Base-by-base conservation (phyloP, 2,888 invertebrate genomes). In the Thysanoteuthis rhombus region DNA sequence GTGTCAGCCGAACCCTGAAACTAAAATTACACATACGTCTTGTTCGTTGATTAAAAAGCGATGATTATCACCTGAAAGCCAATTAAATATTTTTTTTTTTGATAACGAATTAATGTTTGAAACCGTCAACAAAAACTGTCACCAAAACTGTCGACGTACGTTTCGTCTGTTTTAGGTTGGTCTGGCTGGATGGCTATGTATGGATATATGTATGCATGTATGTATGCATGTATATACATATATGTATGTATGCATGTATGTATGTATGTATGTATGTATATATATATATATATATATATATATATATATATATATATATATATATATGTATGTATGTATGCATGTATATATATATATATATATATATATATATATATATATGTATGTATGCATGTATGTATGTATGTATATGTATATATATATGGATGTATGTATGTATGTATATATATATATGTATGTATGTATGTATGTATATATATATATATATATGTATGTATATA, bases 231-330 rank as follows among this genome's bases (percentile, higher is more conserved):
- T 39, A 39, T 90, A 12, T 28, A 39, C 39, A 12, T 90, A 39
- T 10, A 19, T 90, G 25, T 19, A 39, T 90, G 39, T 90, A 90
- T 90, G 39, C 1, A 38, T 90, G 5, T 90, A 39, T 90, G 25
- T 28, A 90, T 90, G 36, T 90, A 38, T 90, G 22, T 90, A 39
- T 38, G 1, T 32, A 1, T 39, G 8, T 22, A 39, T 38, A 19
- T 90, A 39, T 90, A 39, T 90, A 39, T 90, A 38, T 39, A 39
- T 40, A 90, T 90, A 40, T 90, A 90, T 38, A 38, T 90, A 38
- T 90, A 90, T 90, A 38, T 90, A 90, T 90, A 90, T 90, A 90
- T 39, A 90, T 90, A 38, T 90, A 90, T 90, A 90, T 90, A 90
- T 90, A 90, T 90, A 40, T 39, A 19, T 42, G 4, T 32, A 42